Evolutionary conservation across 2,797 vertebrate genomes (phyloP).

Genomic region (Sebastiscus albofasciatus): DNA sequence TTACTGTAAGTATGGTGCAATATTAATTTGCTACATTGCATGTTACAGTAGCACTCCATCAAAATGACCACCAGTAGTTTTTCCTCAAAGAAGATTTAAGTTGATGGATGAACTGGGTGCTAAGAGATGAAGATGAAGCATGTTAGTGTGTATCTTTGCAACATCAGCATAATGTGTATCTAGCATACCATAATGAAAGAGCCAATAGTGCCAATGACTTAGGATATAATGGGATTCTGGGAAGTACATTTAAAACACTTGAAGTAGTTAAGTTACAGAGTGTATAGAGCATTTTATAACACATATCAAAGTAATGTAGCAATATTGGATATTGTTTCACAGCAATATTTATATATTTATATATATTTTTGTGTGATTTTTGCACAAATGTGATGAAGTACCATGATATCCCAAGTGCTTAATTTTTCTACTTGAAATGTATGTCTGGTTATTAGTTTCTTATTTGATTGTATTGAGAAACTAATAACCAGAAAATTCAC

Average conservation of each 20-base stretch:
- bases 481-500: neutral
- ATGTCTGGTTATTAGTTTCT: neutral
- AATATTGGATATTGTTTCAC: neutral
- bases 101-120: constrained; percentile 17
- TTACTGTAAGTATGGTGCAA: neutral
- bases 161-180: constrained; percentile 30
- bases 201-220: neutral
- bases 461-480: neutral
- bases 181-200: constrained; percentile 10
- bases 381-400: neutral
- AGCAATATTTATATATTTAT: neutral
- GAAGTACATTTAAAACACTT: neutral
- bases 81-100: neutral
- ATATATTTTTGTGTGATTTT: neutral
- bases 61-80: constrained; percentile 1
- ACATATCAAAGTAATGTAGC: neutral
- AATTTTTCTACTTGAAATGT: neutral
- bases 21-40: neutral
- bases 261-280: neutral
- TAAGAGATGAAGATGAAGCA: neutral
- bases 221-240: neutral
- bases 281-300: neutral
- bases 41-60: neutral
- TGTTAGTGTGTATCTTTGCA: constrained; percentile 19
- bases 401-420: neutral